Evolutionary conservation across 1,140 invertebrate genomes (phyloP).

Genomic region (Leucophenga varia): DNA sequence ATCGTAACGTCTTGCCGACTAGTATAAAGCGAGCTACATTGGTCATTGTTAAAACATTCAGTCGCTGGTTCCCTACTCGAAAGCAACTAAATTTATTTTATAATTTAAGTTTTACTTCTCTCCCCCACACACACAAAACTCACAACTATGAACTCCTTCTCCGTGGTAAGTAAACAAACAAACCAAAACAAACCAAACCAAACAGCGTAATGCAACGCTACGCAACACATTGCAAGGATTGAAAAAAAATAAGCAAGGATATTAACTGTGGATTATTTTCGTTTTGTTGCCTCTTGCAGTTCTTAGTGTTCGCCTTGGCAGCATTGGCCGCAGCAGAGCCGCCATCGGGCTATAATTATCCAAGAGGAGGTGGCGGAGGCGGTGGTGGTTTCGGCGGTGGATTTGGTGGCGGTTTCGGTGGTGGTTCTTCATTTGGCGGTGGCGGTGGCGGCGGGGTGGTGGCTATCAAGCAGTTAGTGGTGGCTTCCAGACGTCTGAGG

Average conservation of each 20-base stretch:
- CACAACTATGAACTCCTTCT: constrained; percentile 56
- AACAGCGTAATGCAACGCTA: constrained; percentile 9
- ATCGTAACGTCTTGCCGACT: constrained; percentile 1
- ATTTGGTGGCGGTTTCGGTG: constrained; percentile 51
- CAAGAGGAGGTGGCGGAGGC: constrained; percentile 59
- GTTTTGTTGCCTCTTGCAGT: constrained; percentile 59
- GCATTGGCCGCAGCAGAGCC: constrained; percentile 65
- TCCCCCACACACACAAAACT: constrained; percentile 47
- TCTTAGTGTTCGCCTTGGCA: constrained; percentile 65
- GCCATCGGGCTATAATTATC: constrained; percentile 67
- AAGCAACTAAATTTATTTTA: constrained; percentile 54
- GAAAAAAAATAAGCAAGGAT: constrained; percentile 10
- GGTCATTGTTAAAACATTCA: constrained; percentile 51
- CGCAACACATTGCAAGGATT: too few relatives aligned
- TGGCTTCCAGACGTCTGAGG: constrained; percentile 74
- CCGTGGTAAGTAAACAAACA: constrained; percentile 50
- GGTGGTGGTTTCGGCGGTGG: constrained; percentile 54
- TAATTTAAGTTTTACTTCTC: constrained; percentile 50
- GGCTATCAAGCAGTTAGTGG: constrained; percentile 72
- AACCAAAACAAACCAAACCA: constrained; percentile 6
- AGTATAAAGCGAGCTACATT: constrained; percentile 51
- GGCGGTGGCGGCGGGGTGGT: constrained; percentile 64
- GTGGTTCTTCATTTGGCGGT: constrained; percentile 57
- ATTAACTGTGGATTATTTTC: constrained; percentile 14
- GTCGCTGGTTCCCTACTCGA: constrained; percentile 55